Evolutionary conservation across 2,888 invertebrate species (phyloP), one percentile per base, ranked within the genome.

Genomic region (Lepidocyrtoides sp.): DNA sequence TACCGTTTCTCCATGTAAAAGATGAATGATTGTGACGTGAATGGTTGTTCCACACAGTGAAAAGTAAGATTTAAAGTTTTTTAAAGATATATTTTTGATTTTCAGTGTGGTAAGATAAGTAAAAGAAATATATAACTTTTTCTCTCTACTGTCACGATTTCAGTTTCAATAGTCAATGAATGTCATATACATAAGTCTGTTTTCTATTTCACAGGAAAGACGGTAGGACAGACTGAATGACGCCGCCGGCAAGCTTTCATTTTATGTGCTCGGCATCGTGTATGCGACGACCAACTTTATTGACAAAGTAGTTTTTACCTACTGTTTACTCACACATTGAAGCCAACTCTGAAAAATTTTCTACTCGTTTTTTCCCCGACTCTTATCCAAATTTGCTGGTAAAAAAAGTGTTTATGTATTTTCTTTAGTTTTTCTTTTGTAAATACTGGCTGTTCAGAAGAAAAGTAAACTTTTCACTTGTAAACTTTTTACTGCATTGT

Each of bases 51-150:
- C 1, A 17, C 17, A 17, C 8, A 72, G 26, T 77, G 51, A 41
- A 83, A 57, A 17, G 44, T 10, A 82, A 60, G 44, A 41, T 26
- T 29, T 32, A 57, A 36, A n/a, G 29, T 26, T 36, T 66, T 44
- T 66, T n/a, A 66, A 66, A n/a, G 66, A 44, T 66, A 66, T 83
- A n/a, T n/a, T n/a, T 83, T 66, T 83, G 66, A 66, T 83, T 83
- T 83, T n/a, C 14, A 23, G 17, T 63, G 5, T 14, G 32, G 57
- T 79, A 36, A 79, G 8, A 79, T n/a, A n/a, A n/a, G n/a, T n/a
- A n/a, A n/a, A n/a, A n/a, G n/a, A n/a, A n/a, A n/a, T n/a, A n/a
- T n/a, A n/a, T n/a, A n/a, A n/a, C n/a, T n/a, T n/a, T n/a, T n/a
- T n/a, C n/a, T n/a, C n/a, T n/a, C n/a, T n/a, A n/a, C n/a, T n/a